phyloP scores from a whole-genome alignment of 2,888 invertebrate species.

The Cephus nigrinus region DNA sequence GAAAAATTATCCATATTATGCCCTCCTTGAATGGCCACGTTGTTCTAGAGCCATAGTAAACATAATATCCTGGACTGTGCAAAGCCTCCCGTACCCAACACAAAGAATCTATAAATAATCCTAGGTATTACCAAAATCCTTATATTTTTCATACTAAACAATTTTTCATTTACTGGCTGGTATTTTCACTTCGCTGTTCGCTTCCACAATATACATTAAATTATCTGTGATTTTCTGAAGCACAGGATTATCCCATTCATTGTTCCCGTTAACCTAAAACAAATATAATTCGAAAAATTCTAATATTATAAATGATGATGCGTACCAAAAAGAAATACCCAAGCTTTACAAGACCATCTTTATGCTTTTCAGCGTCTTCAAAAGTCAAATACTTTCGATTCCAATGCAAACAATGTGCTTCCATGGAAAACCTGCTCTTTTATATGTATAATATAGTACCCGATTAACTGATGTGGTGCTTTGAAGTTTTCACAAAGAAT shows the following conservation, averaged over 20 bases:
- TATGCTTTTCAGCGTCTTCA: constrained; percentile 46
- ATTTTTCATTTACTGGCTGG: constrained; percentile 41
- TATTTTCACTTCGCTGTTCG: constrained; percentile 32
- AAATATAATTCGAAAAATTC: background rate
- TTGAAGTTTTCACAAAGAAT: background rate
- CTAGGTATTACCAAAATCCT: background rate
- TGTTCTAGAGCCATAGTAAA: constrained; percentile 48
- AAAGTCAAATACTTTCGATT: constrained; percentile 48
- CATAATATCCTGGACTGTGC: constrained; percentile 43
- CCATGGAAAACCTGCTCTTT: constrained; percentile 53
- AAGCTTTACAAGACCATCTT: constrained; percentile 49
- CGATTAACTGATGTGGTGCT: background rate
- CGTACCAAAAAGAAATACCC: constrained; percentile 49
- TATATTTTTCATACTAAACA: background rate
- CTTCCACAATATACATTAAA: constrained; percentile 36
- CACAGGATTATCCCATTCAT: constrained; percentile 27
- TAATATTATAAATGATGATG: constrained; percentile 1
- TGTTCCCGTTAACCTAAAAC: background rate
- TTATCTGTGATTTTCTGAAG: constrained; percentile 47
- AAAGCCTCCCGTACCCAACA: constrained; percentile 50
- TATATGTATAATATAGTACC: background rate
- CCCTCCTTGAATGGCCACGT: constrained; percentile 36
- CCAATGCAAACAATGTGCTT: constrained; percentile 52
- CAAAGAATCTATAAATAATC: constrained; percentile 38
- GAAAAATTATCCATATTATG: constrained; percentile 52